Evolutionary conservation across 2,113 vertebrate species (phyloP).

Genomic region (Struthio camelus): DNA sequence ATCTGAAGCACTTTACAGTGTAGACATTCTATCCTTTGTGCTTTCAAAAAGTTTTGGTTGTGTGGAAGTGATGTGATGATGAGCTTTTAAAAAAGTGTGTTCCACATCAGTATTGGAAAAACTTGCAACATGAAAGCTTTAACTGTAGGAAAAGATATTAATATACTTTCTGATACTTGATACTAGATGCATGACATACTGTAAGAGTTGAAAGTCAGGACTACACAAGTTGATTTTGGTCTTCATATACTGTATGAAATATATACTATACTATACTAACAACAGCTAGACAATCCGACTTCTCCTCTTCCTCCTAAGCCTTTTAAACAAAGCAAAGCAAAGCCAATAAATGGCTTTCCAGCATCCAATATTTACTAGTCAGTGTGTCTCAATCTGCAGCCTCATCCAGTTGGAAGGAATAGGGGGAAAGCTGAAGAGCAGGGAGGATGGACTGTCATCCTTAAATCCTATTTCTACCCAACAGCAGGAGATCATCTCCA

Average conservation of each 20-base stretch:
- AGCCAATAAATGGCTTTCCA: neutral
- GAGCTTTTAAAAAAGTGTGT: too few relatives aligned
- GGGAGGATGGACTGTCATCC: neutral
- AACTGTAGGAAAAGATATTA: neutral
- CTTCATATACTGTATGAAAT: neutral
- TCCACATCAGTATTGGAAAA: too few relatives aligned
- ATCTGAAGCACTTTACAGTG: too few relatives aligned
- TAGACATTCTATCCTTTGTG: too few relatives aligned
- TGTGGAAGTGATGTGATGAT: too few relatives aligned
- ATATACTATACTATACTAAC: neutral
- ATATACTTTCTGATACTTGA: neutral
- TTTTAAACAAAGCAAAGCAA: neutral
- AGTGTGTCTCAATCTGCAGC: neutral
- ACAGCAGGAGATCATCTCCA: neutral
- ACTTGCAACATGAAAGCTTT: too few relatives aligned
- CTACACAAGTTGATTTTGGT: neutral
- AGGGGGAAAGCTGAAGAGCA: neutral
- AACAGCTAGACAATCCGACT: neutral
- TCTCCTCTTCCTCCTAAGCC: neutral
- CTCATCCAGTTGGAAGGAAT: neutral
- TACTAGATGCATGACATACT: neutral
- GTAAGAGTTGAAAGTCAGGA: neutral
- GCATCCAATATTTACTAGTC: neutral
- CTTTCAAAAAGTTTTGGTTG: too few relatives aligned
- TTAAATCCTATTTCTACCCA: neutral